These are phyloP conservation scores for Pseudobourletiella spinata DNA, from an alignment of 1,140 invertebrate genomes.

Conservation along the genomic window DNA sequence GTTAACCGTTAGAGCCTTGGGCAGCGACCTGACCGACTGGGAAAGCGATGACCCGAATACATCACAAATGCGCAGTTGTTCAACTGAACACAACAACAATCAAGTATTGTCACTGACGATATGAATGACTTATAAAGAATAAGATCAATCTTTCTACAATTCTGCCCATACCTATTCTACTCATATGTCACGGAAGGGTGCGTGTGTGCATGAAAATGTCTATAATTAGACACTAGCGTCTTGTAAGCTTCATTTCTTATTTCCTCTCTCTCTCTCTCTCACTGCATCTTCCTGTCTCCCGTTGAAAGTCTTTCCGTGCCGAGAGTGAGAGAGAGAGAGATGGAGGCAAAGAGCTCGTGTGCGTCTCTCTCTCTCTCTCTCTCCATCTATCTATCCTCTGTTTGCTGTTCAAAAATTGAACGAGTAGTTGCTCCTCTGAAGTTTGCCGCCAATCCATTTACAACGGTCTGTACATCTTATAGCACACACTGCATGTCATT, in stretches of 20 bases:
- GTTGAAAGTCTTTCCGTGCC: too few species aligned
- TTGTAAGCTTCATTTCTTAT: too few species aligned
- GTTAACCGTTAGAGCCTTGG: too few species aligned
- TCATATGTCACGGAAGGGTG: not conserved
- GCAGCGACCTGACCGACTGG: too few species aligned
- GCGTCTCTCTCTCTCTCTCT: slow-evolving; percentile 5
- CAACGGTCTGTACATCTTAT: slow-evolving; percentile 9
- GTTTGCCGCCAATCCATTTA: slow-evolving; percentile 25
- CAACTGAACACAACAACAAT: too few species aligned
- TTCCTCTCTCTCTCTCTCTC: not conserved
- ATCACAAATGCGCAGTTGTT: too few species aligned
- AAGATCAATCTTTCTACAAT: slow-evolving; percentile 6
- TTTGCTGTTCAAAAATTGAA: slow-evolving; percentile 19
- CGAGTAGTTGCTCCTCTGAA: slow-evolving; percentile 12
- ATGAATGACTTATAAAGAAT: not conserved
- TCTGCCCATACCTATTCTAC: not conserved
- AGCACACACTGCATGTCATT: slow-evolving; percentile 3
- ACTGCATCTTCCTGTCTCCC: not conserved
- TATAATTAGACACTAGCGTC: slow-evolving; percentile 14
- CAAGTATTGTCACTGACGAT: not conserved
- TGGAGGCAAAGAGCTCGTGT: too few species aligned
- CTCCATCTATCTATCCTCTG: not conserved
- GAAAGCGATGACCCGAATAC: too few species aligned
- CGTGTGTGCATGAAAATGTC: slow-evolving; percentile 5
- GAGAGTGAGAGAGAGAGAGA: too few species aligned